These are phyloP conservation scores for Cotesia congregata DNA, from an alignment of 2,888 invertebrate genomes.

Conservation along the genomic window DNA sequence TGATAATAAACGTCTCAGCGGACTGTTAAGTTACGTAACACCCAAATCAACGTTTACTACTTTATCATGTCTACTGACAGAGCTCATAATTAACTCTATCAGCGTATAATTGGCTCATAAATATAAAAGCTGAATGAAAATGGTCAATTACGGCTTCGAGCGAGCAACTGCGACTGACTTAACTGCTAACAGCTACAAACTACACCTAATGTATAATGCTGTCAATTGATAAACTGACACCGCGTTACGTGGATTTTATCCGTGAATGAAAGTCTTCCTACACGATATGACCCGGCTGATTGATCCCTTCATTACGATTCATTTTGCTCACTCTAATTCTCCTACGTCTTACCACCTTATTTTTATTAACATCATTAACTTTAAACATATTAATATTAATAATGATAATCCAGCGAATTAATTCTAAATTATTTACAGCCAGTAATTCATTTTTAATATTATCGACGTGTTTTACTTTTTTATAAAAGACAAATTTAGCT, in stretches of 20 bases:
- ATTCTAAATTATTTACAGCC: not conserved
- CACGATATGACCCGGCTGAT: slow-evolving; percentile 59
- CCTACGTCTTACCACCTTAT: not conserved
- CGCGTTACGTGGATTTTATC: slow-evolving; percentile 39
- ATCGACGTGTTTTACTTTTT: too few relatives aligned
- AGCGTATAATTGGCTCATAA: not conserved
- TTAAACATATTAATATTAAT: not conserved
- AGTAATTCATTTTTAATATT: not conserved
- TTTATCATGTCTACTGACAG: not conserved
- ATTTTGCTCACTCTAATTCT: slow-evolving; percentile 22
- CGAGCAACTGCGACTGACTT: slow-evolving; percentile 2
- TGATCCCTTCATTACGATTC: slow-evolving; percentile 56
- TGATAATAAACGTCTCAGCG: slow-evolving; percentile 17
- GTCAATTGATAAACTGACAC: slow-evolving; percentile 58
- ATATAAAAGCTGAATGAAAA: not conserved
- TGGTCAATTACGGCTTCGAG: not conserved
- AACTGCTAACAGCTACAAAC: slow-evolving; percentile 28
- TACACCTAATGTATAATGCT: slow-evolving; percentile 15
- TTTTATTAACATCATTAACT: not conserved
- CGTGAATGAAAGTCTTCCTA: slow-evolving; percentile 58
- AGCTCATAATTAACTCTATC: not conserved
- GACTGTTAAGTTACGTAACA: slow-evolving; percentile 20
- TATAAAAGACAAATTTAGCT: not conserved
- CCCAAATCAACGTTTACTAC: not conserved
- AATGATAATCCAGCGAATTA: not conserved